These are phyloP conservation scores for Rachycentron canadum DNA, from an alignment of 2,797 vertebrate species.

Conservation along the genomic window DNA sequence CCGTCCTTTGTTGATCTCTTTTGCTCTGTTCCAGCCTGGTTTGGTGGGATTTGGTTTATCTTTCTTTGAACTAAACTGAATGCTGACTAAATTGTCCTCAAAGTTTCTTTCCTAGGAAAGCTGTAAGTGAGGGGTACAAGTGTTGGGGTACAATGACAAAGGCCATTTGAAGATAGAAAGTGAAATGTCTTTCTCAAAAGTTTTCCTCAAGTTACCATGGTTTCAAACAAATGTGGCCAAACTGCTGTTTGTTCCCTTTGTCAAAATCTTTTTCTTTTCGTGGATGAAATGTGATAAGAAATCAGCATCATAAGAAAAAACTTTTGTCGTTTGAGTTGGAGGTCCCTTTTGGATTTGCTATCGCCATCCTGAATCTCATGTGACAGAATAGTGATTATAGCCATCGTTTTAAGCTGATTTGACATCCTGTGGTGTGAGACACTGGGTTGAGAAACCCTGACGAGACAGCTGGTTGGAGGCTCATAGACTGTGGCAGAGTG, in stretches of 20 bases:
- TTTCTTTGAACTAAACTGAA: conserved; percentile 61
- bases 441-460: conserved; percentile 71
- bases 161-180: conserved; percentile 36
- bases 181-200: conserved; percentile 49
- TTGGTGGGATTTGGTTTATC: conserved; percentile 59
- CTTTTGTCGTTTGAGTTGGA: conserved; percentile 36
- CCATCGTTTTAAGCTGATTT: conserved; percentile 79
- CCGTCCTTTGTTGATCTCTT: conserved; percentile 63
- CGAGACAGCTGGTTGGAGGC: conserved; percentile 76
- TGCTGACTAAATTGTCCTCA: conserved; percentile 54
- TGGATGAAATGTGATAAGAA: conserved; percentile 40
- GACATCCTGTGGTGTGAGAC: conserved; percentile 78
- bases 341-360: conserved; percentile 42
- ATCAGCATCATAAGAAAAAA: conserved; percentile 24
- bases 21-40: conserved; percentile 75
- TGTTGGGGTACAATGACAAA: conserved; percentile 38
- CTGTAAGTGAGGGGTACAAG: conserved; percentile 24
- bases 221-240: conserved; percentile 45
- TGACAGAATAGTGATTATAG: conserved; percentile 66
- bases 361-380: conserved; percentile 37
- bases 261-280: neutral
- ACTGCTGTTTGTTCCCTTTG: conserved; percentile 8
- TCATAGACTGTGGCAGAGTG: conserved; percentile 47
- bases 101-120: conserved; percentile 42
- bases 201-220: conserved; percentile 44